phyloP scores from a whole-genome alignment of 2,797 vertebrate genomes.

The Loriculus beryllinus region DNA sequence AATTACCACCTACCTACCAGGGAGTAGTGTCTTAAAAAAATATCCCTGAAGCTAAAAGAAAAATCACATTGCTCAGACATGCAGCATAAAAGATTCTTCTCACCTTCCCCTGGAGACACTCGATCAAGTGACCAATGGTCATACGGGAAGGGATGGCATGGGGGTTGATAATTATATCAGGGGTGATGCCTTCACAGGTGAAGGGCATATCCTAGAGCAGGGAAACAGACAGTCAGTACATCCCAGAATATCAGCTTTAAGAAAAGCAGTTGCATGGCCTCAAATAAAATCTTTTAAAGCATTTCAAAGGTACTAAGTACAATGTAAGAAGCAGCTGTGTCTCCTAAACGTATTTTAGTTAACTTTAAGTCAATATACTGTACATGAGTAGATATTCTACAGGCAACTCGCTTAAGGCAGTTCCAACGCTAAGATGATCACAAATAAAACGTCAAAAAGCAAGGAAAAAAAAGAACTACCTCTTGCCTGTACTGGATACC shows the following conservation, averaged over 20 bases:
- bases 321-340: not conserved
- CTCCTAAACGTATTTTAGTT: not conserved
- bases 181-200: slow-evolving; percentile 97
- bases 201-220: slow-evolving; percentile 93
- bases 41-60: not conserved
- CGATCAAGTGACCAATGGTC: slow-evolving; percentile 98
- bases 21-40: not conserved
- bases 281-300: not conserved
- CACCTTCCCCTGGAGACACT: slow-evolving; percentile 98
- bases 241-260: not conserved
- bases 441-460: not conserved
- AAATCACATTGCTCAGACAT: not conserved
- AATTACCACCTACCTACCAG: not conserved
- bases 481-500: slow-evolving; percentile 98
- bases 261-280: not conserved
- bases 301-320: not conserved
- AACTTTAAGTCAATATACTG: not conserved
- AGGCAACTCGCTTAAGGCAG: not conserved
- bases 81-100: not conserved
- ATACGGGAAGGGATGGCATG: slow-evolving; percentile 98
- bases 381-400: not conserved
- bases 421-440: not conserved
- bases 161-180: slow-evolving; percentile 98
- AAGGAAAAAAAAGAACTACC: slow-evolving; percentile 70
- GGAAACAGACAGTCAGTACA: not conserved